phyloP scores from a whole-genome alignment of 2,888 invertebrate species.

The Parnassius apollo region DNA sequence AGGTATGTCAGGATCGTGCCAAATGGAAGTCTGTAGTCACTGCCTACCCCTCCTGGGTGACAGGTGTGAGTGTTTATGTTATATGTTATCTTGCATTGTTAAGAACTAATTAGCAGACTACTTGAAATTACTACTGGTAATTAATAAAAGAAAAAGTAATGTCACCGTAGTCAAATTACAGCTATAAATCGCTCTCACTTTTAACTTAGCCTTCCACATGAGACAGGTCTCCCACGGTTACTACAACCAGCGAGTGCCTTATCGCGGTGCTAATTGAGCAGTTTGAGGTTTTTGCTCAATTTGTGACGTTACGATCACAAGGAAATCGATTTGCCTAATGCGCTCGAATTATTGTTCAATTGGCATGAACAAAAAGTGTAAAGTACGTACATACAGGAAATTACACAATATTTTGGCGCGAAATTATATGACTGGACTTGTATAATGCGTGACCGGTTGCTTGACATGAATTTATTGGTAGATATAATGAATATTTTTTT shows the following conservation, averaged over 20 bases:
- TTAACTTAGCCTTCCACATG: constrained; percentile 35
- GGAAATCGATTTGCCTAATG: constrained; percentile 72
- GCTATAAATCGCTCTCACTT: constrained; percentile 34
- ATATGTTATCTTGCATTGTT: too few relatives aligned
- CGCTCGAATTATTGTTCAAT: constrained; percentile 53
- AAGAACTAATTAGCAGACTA: too few relatives aligned
- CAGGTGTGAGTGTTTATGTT: too few relatives aligned
- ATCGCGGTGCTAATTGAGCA: constrained; percentile 69
- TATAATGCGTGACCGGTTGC: constrained; percentile 13
- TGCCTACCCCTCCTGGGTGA: too few relatives aligned
- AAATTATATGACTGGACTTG: constrained; percentile 28
- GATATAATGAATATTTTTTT: neutral
- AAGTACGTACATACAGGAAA: constrained; percentile 35
- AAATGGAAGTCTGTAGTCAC: too few relatives aligned
- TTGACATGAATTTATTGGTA: constrained; percentile 1
- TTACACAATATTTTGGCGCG: constrained; percentile 31
- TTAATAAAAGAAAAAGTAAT: too few relatives aligned
- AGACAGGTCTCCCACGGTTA: constrained; percentile 66
- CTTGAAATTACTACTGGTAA: too few relatives aligned
- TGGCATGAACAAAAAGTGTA: constrained; percentile 35
- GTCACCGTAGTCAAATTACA: too few relatives aligned
- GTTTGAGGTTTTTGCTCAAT: constrained; percentile 62
- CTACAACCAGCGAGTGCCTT: constrained; percentile 66
- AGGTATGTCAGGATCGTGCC: too few relatives aligned
- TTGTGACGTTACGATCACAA: constrained; percentile 48